Base-by-base conservation (phyloP, 2,888 invertebrate genomes). In the Tetanocera ferruginea region DNA sequence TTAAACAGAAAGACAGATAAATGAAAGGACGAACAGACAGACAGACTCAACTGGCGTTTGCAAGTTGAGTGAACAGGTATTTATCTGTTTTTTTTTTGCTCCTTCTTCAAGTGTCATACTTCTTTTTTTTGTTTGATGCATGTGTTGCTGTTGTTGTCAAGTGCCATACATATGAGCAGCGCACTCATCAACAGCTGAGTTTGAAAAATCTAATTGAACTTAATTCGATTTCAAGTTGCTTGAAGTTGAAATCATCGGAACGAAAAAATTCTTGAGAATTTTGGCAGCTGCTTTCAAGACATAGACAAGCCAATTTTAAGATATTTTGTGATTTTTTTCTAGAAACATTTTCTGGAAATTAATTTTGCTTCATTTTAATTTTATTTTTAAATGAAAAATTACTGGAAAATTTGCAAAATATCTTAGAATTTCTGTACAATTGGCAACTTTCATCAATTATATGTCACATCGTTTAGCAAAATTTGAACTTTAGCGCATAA, bases 201-300 rank as follows among this genome's bases (percentile, higher is more conserved):
- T 55, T 52, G 70, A 51, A 17, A 57, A 80, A 80, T 78, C 79
- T 81, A 82, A 83, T 83, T 82, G 83, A 82, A 83, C 80, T 80
- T 81, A 80, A 83, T 83, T 83, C 80, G 80, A 81, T 81, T 83
- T 75, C 34, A 57, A 72, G 23, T n/a, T n/a, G n/a, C 9, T 23
- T 25, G 57, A 23, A 14, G 5, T 17, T 43, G 14, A 14, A 51
- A 69, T 25, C 6, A 34, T 37, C 5, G 5, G 23, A 49, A 17
- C 9, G 9, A 69, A 25, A 4, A 69, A 60, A 28, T 28, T 28
- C 3, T 9, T 69, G 52, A 23, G 69, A 69, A 69, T 28, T 37
- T 28, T 69, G 1, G 8, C 69, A 69, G 69, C 69, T 52, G 69
- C 3, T 11, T 23, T 8, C 5, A 28, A 43, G 11, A 14, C 11